Base-by-base conservation (phyloP, 2,888 invertebrate genomes). In the Steinernema hermaphroditum region DNA sequence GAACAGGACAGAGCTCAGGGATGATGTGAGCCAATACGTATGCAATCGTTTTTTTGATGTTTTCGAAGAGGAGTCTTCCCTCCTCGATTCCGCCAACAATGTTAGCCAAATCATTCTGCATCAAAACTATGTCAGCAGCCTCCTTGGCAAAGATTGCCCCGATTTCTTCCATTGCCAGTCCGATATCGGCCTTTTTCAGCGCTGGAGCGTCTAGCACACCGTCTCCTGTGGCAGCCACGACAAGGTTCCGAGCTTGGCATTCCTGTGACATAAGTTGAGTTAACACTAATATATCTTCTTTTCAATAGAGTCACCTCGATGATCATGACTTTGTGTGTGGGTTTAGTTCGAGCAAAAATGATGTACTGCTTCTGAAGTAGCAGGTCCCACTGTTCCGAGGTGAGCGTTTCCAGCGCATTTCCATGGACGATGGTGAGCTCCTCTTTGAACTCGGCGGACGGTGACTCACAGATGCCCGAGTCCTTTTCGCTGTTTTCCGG, bases 21-120 rank as follows among this genome's bases (percentile, higher is more conserved):
- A 81, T 46, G 8, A 81, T 37, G 72, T 81, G 81, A n/a, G 81
- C 75, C 68, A 81, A 70, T 8, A 78, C 75, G 71, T 78, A 81
- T 24, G 81, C 81, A 46, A 81, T 74, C 0, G 81, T 76, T 44
- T 79, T 79, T 54, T 76, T 77, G n/a, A 80, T 62, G 69, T 80
- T 80, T 46, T 80, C 77, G 69, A 77, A 81, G 12, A 80, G 73
- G 24, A 80, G 50, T 32, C 80, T 74, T 24, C 75, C 74, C 69
- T 77, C 75, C 44, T 72, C 74, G 29, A 78, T 69, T 22, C 72
- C 79, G 14, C 37, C 44, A 14, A 78, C 49, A 32, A 81, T 73
- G 24, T 74, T 70, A 24, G 72, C 32, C 41, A 81, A 54, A 44
- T 74, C 72, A 14, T 72, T 72, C 12, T 75, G 71, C 12, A 54